These are phyloP conservation scores for Pelosia muscerda DNA, from an alignment of 2,888 invertebrate genomes.

Conservation along the genomic window DNA sequence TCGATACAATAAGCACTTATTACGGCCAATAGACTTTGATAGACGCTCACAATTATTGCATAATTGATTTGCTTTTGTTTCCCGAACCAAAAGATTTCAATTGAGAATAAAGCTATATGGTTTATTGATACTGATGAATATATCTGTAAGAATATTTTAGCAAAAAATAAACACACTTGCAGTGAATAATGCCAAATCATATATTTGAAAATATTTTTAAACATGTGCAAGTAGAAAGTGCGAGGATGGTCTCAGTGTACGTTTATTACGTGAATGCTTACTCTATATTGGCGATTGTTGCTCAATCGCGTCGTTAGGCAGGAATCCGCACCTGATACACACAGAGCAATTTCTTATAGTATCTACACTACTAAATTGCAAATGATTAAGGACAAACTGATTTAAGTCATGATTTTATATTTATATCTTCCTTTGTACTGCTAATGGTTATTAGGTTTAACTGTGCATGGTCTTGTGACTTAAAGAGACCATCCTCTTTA, in stretches of 20 bases:
- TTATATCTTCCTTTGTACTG: not conserved
- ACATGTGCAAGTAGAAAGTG: slow-evolving; percentile 53
- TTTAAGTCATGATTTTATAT: not conserved
- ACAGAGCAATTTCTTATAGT: slow-evolving; percentile 66
- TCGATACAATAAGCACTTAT: slow-evolving; percentile 28
- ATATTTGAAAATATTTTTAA: slow-evolving; percentile 26
- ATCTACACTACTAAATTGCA: slow-evolving; percentile 33
- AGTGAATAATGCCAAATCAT: slow-evolving; percentile 48
- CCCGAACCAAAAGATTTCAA: slow-evolving; percentile 11
- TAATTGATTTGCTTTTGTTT: slow-evolving; percentile 23
- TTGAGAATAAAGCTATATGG: slow-evolving; percentile 9
- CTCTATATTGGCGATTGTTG: slow-evolving; percentile 85
- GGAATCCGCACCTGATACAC: slow-evolving; percentile 85
- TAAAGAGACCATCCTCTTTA: slow-evolving; percentile 50
- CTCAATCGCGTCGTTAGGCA: slow-evolving; percentile 84
- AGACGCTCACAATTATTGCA: slow-evolving; percentile 17
- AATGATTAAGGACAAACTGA: slow-evolving; percentile 16
- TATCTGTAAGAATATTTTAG: slow-evolving; percentile 27
- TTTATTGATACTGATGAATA: slow-evolving; percentile 18
- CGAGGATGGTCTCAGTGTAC: slow-evolving; percentile 55
- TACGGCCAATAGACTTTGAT: slow-evolving; percentile 22
- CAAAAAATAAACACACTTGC: slow-evolving; percentile 36
- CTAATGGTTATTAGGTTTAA: not conserved
- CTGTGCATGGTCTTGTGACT: slow-evolving; percentile 19
- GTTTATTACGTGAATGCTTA: slow-evolving; percentile 73